Conservation (phyloP, 2,888 invertebrate genomes). For the Griposia aprilina region DNA sequence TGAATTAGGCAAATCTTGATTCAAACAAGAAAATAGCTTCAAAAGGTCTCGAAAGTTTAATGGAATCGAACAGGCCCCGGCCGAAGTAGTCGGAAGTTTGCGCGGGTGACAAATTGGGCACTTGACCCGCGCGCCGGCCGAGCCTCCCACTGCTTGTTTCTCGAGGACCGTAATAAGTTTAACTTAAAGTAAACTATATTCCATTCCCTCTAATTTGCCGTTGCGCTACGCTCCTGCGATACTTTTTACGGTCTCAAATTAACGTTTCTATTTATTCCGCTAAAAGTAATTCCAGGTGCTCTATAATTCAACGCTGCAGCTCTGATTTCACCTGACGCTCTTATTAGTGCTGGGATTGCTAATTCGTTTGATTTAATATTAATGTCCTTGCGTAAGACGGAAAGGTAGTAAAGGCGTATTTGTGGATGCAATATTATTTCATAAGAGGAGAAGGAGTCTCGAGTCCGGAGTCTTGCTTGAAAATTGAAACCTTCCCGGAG, state of each 20-base stretch:
- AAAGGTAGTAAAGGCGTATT: constrained; percentile 57
- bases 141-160: constrained; percentile 88
- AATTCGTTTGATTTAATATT: constrained; percentile 53
- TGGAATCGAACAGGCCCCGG: constrained; percentile 89
- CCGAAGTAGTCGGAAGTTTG: constrained; percentile 88
- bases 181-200: constrained; percentile 91
- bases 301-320: constrained; percentile 52
- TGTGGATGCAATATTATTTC: constrained; percentile 80
- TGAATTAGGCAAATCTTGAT: constrained; percentile 88
- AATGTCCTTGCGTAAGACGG: constrained; percentile 30
- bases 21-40: constrained; percentile 89
- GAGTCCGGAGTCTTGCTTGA: constrained; percentile 79
- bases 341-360: constrained; percentile 45
- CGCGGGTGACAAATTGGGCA: constrained; percentile 91
- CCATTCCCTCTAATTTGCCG: constrained; percentile 89
- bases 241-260: constrained; percentile 84
- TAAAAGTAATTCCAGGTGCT: constrained; percentile 64
- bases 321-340: constrained; percentile 46
- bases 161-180: constrained; percentile 90
- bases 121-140: constrained; percentile 88
- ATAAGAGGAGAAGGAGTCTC: constrained; percentile 77
- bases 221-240: constrained; percentile 77
- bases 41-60: constrained; percentile 90
- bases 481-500: constrained; percentile 85
- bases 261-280: constrained; percentile 74